Conservation (phyloP, 2,797 vertebrate species). For the Notolabrus celidotus region DNA sequence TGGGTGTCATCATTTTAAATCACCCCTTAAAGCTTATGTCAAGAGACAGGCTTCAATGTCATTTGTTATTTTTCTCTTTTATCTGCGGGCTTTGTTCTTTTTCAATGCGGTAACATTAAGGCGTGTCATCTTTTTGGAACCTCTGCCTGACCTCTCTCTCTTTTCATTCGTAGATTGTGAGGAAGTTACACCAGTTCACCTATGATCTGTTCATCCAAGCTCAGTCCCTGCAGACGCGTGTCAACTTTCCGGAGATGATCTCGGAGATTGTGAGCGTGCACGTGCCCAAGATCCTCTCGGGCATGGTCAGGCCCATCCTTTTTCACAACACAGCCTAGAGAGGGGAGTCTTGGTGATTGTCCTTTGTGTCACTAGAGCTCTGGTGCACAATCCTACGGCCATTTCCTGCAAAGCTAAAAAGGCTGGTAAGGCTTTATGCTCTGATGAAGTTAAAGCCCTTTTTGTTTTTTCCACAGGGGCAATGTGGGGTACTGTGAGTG, state of each 20-base stretch:
- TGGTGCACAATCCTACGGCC: neutral
- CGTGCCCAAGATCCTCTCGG: conserved; percentile 95
- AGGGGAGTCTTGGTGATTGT: neutral
- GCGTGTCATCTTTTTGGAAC: conserved; percentile 9
- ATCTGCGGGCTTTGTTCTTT: conserved; percentile 25
- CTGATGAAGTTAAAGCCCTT: conserved; percentile 24
- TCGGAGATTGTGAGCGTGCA: conserved; percentile 96
- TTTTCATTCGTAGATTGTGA: conserved; percentile 86
- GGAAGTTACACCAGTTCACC: conserved; percentile 95
- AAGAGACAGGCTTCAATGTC: conserved; percentile 26
- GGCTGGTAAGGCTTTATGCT: conserved; percentile 9
- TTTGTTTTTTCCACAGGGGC: conserved; percentile 14
- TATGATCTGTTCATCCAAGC: conserved; percentile 94
- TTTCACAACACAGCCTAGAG: conserved; percentile 85
- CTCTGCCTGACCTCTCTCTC: neutral
- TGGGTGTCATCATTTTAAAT: conserved; percentile 51
- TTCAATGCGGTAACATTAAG: neutral
- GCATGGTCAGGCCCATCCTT: conserved; percentile 95
- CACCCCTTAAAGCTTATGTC: conserved; percentile 35
- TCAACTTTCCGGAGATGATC: conserved; percentile 97
- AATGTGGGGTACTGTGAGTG: conserved; percentile 5
- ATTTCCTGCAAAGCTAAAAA: conserved; percentile 21
- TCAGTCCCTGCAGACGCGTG: conserved; percentile 87
- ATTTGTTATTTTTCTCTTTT: conserved; percentile 28
- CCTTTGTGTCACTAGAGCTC: conserved; percentile 12